A percentile compares a stretch with the other conserved stretches of the same genome.
phyloP scores from a whole-genome alignment of 1,140 invertebrate species.

The Drosophila tani region DNA sequence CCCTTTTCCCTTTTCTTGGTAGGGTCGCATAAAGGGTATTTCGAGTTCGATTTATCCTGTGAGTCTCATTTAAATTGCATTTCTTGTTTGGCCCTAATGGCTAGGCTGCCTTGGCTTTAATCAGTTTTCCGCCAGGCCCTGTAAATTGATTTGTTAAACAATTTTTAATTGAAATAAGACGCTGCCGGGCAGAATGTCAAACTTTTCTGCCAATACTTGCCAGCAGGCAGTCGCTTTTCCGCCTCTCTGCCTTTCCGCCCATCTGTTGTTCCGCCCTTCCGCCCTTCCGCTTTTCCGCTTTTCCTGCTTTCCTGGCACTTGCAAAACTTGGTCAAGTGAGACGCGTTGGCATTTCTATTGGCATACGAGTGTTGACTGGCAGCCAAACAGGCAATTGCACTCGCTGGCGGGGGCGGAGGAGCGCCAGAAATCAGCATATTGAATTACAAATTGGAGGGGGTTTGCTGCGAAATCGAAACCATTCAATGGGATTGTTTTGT shows the following conservation, averaged over 20 bases:
- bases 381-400: conserved; percentile 40
- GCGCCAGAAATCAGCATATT: conserved; percentile 50
- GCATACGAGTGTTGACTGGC: conserved; percentile 61
- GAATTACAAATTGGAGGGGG: conserved; percentile 51
- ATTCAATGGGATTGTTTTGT: conserved; percentile 37
- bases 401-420: not conserved
- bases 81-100: conserved; percentile 35
- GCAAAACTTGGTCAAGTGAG: conserved; percentile 46
- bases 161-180: conserved; percentile 80
- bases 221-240: conserved; percentile 36
- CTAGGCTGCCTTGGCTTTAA: conserved; percentile 49
- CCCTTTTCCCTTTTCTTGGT: too few relatives aligned
- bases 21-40: too few relatives aligned
- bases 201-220: conserved; percentile 50
- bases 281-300: conserved; percentile 9
- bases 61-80: conserved; percentile 58
- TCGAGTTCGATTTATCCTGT: not conserved
- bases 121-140: conserved; percentile 53
- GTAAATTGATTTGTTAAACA: conserved; percentile 80
- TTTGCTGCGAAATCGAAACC: conserved; percentile 31
- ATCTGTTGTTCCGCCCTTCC: conserved; percentile 10
- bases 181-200: conserved; percentile 63
- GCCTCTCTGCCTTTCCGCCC: conserved; percentile 1
- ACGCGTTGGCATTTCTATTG: conserved; percentile 70
- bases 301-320: conserved; percentile 24